A percentile compares a stretch with the other conserved stretches of the same genome.
These are phyloP conservation scores for Cliona cf. orientalis DNA, from an alignment of 37 sponge, comb jelly and placozoan species.

Conservation along the genomic window DNA sequence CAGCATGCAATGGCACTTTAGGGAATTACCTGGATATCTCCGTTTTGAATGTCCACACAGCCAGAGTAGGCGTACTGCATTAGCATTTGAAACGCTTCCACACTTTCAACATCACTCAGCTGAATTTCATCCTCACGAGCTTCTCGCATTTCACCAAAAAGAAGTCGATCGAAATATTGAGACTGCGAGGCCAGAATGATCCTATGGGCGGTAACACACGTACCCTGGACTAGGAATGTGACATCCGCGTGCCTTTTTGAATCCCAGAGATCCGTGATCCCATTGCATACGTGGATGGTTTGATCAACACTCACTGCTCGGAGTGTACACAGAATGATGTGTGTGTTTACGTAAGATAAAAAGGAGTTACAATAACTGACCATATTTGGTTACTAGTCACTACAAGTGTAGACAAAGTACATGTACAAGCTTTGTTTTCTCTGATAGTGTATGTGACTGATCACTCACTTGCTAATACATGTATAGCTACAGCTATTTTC, in stretches of 20 bases:
- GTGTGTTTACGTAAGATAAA: no score
- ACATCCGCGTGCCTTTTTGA: conserved; percentile 16
- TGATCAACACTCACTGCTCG: neutral
- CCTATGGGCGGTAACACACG: neutral
- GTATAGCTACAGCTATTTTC: no score
- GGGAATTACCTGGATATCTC: conserved; percentile 30
- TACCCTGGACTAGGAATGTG: conserved; percentile 24
- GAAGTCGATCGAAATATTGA: conserved; percentile 47
- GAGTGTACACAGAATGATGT: no score
- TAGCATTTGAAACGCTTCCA: conserved; percentile 50
- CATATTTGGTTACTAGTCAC: no score
- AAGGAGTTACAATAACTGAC: no score
- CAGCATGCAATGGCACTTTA: no score
- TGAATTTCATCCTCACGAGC: conserved; percentile 2
- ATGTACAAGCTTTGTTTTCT: no score
- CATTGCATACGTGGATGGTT: conserved; percentile 41
- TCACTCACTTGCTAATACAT: no score
- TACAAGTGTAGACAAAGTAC: no score
- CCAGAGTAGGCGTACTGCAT: conserved; percentile 65
- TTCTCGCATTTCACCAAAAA: conserved; percentile 78
- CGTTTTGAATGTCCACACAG: neutral
- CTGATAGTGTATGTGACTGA: no score
- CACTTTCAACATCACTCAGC: conserved; percentile 7
- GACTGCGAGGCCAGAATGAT: conserved; percentile 30
- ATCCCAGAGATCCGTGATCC: conserved; percentile 10